Evolutionary conservation across 2,888 invertebrate species (phyloP), one percentile per base, ranked within the genome.

Genomic region (Pterostichus madidus): DNA sequence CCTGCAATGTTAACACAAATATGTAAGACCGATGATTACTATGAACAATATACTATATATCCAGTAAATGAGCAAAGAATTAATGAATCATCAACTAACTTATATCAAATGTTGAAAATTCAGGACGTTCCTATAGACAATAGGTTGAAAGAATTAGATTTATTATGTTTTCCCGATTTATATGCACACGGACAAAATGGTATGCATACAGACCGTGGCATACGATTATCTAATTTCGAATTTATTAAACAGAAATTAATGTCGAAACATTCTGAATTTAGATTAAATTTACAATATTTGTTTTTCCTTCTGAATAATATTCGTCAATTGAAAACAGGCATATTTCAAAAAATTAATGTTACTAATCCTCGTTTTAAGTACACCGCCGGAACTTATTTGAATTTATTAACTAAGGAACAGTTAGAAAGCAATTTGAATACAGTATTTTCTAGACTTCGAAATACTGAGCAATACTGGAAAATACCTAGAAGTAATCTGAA

Each of bases 271-370:
- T 15, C 53, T 7, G 13, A 53, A 53, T 53, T 15, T 17, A 8
- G 53, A 15, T 15, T 53, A n/a, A 53, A 53, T 17, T 15, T 15
- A 17, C 53, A 53, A 53, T 17, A 53, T 17, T 53, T 53, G 17
- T 53, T 53, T 53, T 17, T 15, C 15, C n/a, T 53, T 13, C n/a
- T 53, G 13, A 17, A 15, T 5, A 53, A 53, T 15, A 15, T 53
- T 2, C 84, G 85, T 15, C 85, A 86, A 85, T 24, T 86, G 24
- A 85, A 84, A 71, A 83, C 85, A 24, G 86, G 86, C 13, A 86
- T 87, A 17, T 87, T 85, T 77, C 85, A 86, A 83, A 86, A 86
- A 85, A 79, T 87, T 64, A 86, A 87, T 84, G 61, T 84, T 3
- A 84, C 80, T 68, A 85, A 85, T 84, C 83, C 84, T n/a, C 84